Percentiles rank a stretch among this genome's conserved stretches.
Conservation (phyloP, 2,888 invertebrate genomes). For the Synergus japonicus region DNA sequence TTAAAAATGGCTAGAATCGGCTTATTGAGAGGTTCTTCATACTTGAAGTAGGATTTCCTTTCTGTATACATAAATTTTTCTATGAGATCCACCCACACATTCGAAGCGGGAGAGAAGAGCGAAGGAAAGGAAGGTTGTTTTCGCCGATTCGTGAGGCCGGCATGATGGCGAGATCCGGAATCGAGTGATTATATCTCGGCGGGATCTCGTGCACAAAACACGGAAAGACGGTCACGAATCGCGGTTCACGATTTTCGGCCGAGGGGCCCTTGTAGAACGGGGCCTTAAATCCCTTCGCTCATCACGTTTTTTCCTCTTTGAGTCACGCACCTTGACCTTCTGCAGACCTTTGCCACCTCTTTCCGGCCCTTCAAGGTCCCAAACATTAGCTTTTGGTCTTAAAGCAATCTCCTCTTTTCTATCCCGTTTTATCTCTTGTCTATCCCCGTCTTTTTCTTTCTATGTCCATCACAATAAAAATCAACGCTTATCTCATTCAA, state of each 20-base stretch:
- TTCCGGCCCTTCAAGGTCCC: constrained; percentile 42
- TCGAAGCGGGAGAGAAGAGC: constrained; percentile 19
- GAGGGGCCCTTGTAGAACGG: constrained; percentile 52
- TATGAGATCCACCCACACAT: constrained; percentile 16
- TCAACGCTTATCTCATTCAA: too few species aligned
- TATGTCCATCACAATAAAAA: too few species aligned
- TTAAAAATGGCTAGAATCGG: background rate
- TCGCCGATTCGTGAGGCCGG: constrained; percentile 57
- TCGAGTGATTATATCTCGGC: constrained; percentile 60
- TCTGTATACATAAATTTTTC: background rate
- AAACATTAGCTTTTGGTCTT: constrained; percentile 4
- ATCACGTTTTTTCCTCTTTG: constrained; percentile 65
- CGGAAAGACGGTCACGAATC: constrained; percentile 64
- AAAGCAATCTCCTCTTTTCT: constrained; percentile 19
- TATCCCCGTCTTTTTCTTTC: too few species aligned
- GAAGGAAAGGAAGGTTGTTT: constrained; percentile 49
- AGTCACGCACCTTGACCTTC: constrained; percentile 55
- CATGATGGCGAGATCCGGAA: constrained; percentile 60
- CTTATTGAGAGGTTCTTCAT: background rate
- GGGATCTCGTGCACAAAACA: constrained; percentile 62
- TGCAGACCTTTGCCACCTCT: constrained; percentile 39
- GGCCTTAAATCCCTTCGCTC: constrained; percentile 58
- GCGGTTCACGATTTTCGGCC: constrained; percentile 62
- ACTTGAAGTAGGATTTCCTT: background rate
- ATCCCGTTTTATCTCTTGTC: background rate